Evolutionary conservation across 2,797 vertebrate genomes (phyloP), one percentile per base, ranked within the genome.

Genomic region (Manis javanica): DNA sequence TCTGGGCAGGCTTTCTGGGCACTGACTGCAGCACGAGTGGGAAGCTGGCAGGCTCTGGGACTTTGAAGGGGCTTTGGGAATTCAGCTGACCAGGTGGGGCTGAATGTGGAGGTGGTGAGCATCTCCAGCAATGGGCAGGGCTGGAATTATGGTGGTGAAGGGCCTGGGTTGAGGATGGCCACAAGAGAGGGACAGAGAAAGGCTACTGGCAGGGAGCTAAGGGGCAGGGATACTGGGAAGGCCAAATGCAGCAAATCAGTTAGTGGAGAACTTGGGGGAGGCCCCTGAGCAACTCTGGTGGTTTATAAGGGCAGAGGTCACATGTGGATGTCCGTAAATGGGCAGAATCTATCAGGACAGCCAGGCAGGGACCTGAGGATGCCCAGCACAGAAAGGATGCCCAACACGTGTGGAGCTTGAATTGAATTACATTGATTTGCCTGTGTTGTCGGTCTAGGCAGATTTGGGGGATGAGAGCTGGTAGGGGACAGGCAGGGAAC

Each of bases 301-400:
- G 39, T 21, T 53, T 34, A 1, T 4, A 13, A 81, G 18, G 49
- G 55, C 34, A 64, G 59, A 75, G 19, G 55, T 26, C 59, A 11
- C 12, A 3, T 6, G n/a, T 12, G n/a, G 23, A 21, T 4, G 1
- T 29, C 4, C 29, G 10, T 34, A 18, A 51, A 2, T 12, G 49
- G 71, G 21, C 7, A 21, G 5, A 16, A 1, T 81, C 53, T 34
- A 0, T 14, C 51, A 53, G 61, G 21, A 71, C 24, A 24, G 8
- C 19, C 21, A 63, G 57, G 24, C 21, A 16, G 12, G 53, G 24
- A 37, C 23, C 31, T 13, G 4, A 61, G 21, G 24, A 59, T 15
- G 6, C 59, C 24, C 12, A 6, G 12, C 42, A 19, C 84, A 18
- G 19, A 2, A 3, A 46, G 49, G 51, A 66, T 1, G 12, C 24